phyloP scores from a whole-genome alignment of 2,888 invertebrate species.

The Chloromyia formosa region DNA sequence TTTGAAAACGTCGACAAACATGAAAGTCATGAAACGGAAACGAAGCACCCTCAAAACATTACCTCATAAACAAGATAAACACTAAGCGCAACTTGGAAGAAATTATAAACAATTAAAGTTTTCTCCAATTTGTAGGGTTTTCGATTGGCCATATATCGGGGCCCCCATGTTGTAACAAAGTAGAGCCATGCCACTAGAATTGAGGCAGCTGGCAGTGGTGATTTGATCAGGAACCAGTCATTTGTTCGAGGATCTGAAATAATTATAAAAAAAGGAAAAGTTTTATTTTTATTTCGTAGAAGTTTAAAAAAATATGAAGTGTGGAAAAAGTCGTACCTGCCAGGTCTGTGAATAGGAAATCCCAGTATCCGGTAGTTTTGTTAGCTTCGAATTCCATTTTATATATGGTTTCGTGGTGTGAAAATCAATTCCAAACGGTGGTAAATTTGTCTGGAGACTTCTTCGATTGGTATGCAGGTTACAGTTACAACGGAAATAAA shows the following conservation, averaged over 20 bases:
- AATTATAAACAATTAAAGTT: slow-evolving; percentile 85
- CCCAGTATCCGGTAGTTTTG: slow-evolving; percentile 70
- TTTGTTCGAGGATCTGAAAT: slow-evolving; percentile 71
- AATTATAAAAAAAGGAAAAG: slow-evolving; percentile 44
- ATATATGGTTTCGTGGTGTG: background rate
- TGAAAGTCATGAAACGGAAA: background rate
- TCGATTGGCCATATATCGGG: slow-evolving; percentile 85
- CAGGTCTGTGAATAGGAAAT: slow-evolving; percentile 71
- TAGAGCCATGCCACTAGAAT: slow-evolving; percentile 76
- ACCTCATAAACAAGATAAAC: slow-evolving; percentile 74
- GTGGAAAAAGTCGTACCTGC: slow-evolving; percentile 70
- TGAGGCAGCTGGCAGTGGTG: slow-evolving; percentile 74
- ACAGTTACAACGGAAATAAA: slow-evolving; percentile 26
- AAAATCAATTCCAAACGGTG: slow-evolving; percentile 8
- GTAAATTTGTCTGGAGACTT: background rate
- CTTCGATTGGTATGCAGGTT: background rate
- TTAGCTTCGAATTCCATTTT: slow-evolving; percentile 71
- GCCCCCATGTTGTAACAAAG: slow-evolving; percentile 81
- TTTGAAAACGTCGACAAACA: background rate
- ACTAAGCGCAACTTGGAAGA: slow-evolving; percentile 86
- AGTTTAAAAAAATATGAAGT: no score
- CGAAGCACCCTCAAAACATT: slow-evolving; percentile 38
- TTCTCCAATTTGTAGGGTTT: slow-evolving; percentile 84
- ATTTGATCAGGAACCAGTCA: slow-evolving; percentile 73
- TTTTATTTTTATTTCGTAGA: no score